phyloP scores from a whole-genome alignment of 30 jellyfish, hydroid and myxozoan species.

The Hydractinia symbiolongicarpus region DNA sequence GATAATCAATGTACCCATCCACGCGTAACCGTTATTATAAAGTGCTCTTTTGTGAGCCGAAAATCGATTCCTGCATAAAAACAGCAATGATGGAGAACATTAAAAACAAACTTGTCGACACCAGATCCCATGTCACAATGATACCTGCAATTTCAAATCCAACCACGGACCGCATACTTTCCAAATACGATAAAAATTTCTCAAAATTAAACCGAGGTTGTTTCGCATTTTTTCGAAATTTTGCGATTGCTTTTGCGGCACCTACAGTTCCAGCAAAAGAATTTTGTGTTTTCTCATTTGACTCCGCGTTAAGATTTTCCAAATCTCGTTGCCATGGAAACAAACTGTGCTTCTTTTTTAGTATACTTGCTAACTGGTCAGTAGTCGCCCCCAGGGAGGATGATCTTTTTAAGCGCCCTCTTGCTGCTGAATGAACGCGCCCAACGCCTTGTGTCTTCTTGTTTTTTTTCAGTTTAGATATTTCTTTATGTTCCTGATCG shows the following conservation, averaged over 20 bases:
- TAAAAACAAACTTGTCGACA: slow-evolving; percentile 36
- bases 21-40: background rate
- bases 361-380: no score
- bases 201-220: slow-evolving; percentile 29
- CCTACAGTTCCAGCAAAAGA: background rate
- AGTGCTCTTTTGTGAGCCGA: slow-evolving; percentile 35
- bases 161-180: slow-evolving; percentile 37
- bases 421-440: no score
- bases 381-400: no score
- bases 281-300: no score
- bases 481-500: no score
- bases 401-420: no score
- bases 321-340: no score
- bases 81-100: slow-evolving; percentile 34
- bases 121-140: slow-evolving; percentile 38
- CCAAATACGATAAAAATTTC: slow-evolving; percentile 35
- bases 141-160: slow-evolving; percentile 36
- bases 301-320: no score
- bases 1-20: no score
- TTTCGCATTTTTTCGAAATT: background rate
- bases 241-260: slow-evolving; percentile 28
- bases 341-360: no score
- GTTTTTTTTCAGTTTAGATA: no score
- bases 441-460: no score
- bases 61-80: slow-evolving; percentile 32